Evolutionary conservation across 1,140 invertebrate species (phyloP).

Genomic region (Drosophila rufa): DNA sequence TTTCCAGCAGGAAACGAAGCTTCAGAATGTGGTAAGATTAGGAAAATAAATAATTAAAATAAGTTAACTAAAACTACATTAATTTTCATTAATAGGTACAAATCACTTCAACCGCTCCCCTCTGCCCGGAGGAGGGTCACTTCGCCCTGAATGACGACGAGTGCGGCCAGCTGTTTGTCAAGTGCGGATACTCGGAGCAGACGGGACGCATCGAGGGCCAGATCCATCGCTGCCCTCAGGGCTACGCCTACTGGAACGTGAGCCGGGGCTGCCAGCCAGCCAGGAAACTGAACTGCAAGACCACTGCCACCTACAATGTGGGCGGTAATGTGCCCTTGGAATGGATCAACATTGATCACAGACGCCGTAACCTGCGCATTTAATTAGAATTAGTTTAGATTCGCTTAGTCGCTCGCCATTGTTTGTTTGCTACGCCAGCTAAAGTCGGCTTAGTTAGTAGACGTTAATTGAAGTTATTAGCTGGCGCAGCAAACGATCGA

Average conservation of each 20-base stretch:
- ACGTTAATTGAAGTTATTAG: not conserved
- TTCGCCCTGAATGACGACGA: constrained; percentile 88
- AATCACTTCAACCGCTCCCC: constrained; percentile 74
- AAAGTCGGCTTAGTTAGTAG: not conserved
- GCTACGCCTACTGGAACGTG: constrained; percentile 91
- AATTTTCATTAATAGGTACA: constrained; percentile 49
- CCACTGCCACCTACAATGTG: constrained; percentile 58
- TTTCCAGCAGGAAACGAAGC: constrained; percentile 86
- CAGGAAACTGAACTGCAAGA: constrained; percentile 69
- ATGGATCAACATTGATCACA: constrained; percentile 81
- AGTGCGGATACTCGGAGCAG: constrained; percentile 87
- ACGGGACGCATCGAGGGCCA: constrained; percentile 88
- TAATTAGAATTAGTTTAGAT: constrained; percentile 62
- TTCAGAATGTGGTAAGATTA: constrained; percentile 85
- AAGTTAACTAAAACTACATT: not conserved
- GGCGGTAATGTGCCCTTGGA: constrained; percentile 73
- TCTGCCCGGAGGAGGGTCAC: constrained; percentile 90
- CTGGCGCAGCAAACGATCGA: constrained; percentile 67
- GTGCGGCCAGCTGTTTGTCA: constrained; percentile 91
- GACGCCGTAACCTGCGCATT: constrained; percentile 75
- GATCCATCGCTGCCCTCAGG: constrained; percentile 91
- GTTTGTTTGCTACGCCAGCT: constrained; percentile 73
- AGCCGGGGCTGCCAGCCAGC: constrained; percentile 90
- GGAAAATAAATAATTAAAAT: not conserved
- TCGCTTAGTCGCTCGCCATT: constrained; percentile 37